Evolutionary conservation across 2,888 invertebrate genomes (phyloP), one percentile per base, ranked within the genome.

Genomic region (Thera britannica): DNA sequence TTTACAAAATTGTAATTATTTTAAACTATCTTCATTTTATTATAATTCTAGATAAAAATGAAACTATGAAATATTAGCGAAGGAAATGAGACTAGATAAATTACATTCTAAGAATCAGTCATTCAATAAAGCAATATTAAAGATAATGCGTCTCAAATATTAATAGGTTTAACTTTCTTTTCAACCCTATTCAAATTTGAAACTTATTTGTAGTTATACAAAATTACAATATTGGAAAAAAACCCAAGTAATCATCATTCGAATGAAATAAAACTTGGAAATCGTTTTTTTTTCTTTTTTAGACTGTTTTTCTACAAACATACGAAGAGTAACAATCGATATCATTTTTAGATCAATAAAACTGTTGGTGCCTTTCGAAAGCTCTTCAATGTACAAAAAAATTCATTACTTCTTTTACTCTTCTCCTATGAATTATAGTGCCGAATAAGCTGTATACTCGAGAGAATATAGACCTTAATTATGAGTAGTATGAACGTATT

Each of bases 81-180:
- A 83, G 75, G 68, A 62, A 66, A 82, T 85, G 85, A 84, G 89
- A 90, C 91, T 90, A 91, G 89, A 86, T 75, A 79, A 72, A 80
- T 79, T 82, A 82, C 79, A 84, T 88, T 79, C 84, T 90, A 88
- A 85, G 82, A 86, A 83, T 92, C 90, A 92, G 90, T 91, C 83
- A 83, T 83, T 82, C 81, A 82, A 79, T 83, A 85, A 79, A 83
- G 80, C 85, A 80, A 75, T 77, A 78, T 44, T 65, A 44, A 59
- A 1, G 41, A 41, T 41, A 51, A 51, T 51, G 7, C 7, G 23
- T 23, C 51, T 23, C 23, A 51, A 23, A 51, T 51, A 51, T 7
- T 7, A 12, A 51, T 51, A 1, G 7, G 23, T 23, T 23, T 23
- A 23, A 23, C 23, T 23, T 23, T 23, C 23, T 23, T 23, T 23